Conservation (phyloP, 2,113 vertebrate genomes). For the Odontesthes bonariensis region DNA sequence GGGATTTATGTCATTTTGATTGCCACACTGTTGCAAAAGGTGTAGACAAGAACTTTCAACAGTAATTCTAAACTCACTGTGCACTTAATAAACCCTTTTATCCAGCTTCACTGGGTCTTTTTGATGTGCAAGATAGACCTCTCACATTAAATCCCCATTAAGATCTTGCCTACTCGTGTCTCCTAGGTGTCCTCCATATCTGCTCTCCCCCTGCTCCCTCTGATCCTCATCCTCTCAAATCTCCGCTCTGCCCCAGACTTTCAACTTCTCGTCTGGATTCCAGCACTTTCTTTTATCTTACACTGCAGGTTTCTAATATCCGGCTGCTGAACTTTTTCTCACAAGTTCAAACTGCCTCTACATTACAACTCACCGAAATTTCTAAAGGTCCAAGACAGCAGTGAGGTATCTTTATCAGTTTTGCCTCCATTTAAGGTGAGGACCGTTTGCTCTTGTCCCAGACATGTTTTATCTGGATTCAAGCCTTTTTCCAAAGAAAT, state of each 20-base stretch:
- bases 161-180: background rate
- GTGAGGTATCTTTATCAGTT: slow-evolving; percentile 35
- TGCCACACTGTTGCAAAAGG: background rate
- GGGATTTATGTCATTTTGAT: no score
- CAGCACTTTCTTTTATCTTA: slow-evolving; percentile 1
- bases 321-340: slow-evolving; percentile 5
- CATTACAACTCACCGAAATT: background rate
- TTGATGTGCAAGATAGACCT: slow-evolving; percentile 5
- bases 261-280: background rate
- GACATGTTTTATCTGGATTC: slow-evolving; percentile 54
- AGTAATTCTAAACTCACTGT: background rate
- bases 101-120: background rate
- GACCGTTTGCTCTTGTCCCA: slow-evolving; percentile 39
- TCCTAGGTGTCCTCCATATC: background rate
- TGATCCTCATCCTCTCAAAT: slow-evolving; percentile 13
- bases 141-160: background rate
- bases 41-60: background rate
- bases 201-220: background rate
- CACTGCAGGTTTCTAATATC: slow-evolving; percentile 10
- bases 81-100: background rate
- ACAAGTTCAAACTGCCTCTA: slow-evolving; percentile 1
- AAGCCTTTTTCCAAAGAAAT: slow-evolving; percentile 67
- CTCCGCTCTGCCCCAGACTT: slow-evolving; percentile 12
- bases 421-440: slow-evolving; percentile 50
- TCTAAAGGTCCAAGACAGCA: background rate